These are phyloP conservation scores for Dolichallabes microphthalmus DNA, from an alignment of 2,113 vertebrate species.

Conservation along the genomic window DNA sequence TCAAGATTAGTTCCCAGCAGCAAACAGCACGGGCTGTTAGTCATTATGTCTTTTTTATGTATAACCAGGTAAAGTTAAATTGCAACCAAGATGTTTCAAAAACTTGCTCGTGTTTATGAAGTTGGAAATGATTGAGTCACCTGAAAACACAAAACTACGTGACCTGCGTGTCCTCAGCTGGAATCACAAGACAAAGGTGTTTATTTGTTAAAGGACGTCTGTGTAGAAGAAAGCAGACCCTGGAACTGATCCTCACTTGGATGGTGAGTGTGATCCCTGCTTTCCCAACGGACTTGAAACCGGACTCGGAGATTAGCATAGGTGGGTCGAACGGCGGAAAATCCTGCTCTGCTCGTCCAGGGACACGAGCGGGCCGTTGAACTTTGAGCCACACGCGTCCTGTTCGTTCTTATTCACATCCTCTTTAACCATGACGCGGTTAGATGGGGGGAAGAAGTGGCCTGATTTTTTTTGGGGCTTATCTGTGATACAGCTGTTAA, in stretches of 20 bases:
- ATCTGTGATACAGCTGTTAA: background rate
- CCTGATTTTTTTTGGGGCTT: background rate
- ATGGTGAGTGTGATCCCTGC: background rate
- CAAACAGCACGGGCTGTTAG: background rate
- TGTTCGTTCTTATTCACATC: background rate
- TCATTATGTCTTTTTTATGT: background rate
- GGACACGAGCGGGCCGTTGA: background rate
- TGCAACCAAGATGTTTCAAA: background rate
- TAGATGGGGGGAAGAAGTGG: background rate
- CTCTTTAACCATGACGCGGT: background rate
- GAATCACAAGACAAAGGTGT: constrained; percentile 6
- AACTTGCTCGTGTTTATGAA: background rate
- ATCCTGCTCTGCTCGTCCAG: background rate
- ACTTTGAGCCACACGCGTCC: background rate
- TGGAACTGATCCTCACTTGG: background rate
- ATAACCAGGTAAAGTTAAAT: background rate
- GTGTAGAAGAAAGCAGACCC: background rate
- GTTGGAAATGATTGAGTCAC: background rate
- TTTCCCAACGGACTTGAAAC: background rate
- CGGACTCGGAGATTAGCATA: background rate
- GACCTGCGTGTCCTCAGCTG: background rate
- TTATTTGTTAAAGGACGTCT: constrained; percentile 19
- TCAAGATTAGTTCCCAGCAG: background rate
- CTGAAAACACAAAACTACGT: background rate
- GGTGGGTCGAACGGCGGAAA: constrained; percentile 1